phyloP scores from a whole-genome alignment of 2,888 invertebrate genomes.

The Drosophila buzzatii region DNA sequence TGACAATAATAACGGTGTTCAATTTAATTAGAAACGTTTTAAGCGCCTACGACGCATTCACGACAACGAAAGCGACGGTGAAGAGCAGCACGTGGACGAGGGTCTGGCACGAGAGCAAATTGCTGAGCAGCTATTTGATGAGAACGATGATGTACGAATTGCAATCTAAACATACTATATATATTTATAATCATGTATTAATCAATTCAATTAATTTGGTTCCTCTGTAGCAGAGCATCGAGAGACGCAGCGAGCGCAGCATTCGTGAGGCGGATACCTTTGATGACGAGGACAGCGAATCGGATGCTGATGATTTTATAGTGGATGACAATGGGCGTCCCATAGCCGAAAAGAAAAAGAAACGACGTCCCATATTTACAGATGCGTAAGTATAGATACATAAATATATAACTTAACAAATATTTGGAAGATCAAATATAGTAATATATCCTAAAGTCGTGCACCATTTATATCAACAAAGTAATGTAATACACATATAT shows the following conservation, averaged over 20 bases:
- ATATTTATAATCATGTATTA: neutral
- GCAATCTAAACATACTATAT: neutral
- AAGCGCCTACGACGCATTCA: constrained; percentile 93
- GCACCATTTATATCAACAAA: too few species aligned
- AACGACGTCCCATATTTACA: constrained; percentile 92
- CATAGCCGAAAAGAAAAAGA: constrained; percentile 92
- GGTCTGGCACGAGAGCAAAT: constrained; percentile 94
- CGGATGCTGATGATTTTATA: constrained; percentile 98
- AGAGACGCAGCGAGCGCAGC: constrained; percentile 90
- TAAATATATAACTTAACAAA: too few species aligned
- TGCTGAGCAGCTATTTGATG: constrained; percentile 94
- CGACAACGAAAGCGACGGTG: constrained; percentile 96
- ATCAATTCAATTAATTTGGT: neutral
- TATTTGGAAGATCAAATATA: too few species aligned
- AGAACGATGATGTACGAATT: constrained; percentile 90
- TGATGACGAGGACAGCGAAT: constrained; percentile 92
- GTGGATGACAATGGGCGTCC: constrained; percentile 98
- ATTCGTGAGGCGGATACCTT: constrained; percentile 86
- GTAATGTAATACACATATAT: too few species aligned
- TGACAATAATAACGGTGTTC: neutral
- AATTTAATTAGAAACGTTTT: constrained; percentile 90
- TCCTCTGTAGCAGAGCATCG: constrained; percentile 88
- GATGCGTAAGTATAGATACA: constrained; percentile 90
- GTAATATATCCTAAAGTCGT: too few species aligned
- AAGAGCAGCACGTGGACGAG: constrained; percentile 91